Conservation (phyloP, 2,797 vertebrate species). For the Eleutherodactylus coqui region DNA sequence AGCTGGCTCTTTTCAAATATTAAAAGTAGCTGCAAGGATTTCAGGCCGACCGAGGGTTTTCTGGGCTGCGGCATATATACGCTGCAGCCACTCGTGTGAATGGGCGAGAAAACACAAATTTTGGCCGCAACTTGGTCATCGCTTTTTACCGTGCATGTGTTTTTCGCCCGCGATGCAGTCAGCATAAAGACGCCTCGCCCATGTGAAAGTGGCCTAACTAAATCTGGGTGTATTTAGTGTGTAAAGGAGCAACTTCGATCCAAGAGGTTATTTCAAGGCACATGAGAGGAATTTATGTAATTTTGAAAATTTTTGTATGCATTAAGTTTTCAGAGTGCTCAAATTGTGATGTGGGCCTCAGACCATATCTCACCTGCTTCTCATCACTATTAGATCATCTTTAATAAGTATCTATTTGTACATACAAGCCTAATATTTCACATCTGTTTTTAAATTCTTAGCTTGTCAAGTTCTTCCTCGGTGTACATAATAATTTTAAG, state of each 20-base stretch:
- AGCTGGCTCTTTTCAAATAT: too few species aligned
- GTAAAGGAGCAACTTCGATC: not conserved
- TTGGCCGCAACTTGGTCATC: too few species aligned
- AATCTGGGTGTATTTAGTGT: too few species aligned
- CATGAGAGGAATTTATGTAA: not conserved
- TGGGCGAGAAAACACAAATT: too few species aligned
- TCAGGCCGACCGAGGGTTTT: too few species aligned
- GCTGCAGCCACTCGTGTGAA: too few species aligned
- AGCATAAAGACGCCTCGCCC: too few species aligned
- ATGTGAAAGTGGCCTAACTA: too few species aligned
- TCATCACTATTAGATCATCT: not conserved
- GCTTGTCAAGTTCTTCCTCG: not conserved
- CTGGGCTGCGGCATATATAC: too few species aligned
- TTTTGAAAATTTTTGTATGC: not conserved
- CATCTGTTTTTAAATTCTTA: not conserved
- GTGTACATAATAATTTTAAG: not conserved
- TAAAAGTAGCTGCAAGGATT: too few species aligned
- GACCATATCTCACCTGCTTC: not conserved
- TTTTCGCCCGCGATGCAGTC: too few species aligned
- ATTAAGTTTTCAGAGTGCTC: not conserved
- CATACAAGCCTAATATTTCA: not conserved
- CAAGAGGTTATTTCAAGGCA: not conserved
- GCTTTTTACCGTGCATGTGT: too few species aligned
- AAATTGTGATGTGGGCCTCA: not conserved
- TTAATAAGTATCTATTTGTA: not conserved